phyloP scores from a whole-genome alignment of 2,888 invertebrate species.

The Yponomeuta malinellus region DNA sequence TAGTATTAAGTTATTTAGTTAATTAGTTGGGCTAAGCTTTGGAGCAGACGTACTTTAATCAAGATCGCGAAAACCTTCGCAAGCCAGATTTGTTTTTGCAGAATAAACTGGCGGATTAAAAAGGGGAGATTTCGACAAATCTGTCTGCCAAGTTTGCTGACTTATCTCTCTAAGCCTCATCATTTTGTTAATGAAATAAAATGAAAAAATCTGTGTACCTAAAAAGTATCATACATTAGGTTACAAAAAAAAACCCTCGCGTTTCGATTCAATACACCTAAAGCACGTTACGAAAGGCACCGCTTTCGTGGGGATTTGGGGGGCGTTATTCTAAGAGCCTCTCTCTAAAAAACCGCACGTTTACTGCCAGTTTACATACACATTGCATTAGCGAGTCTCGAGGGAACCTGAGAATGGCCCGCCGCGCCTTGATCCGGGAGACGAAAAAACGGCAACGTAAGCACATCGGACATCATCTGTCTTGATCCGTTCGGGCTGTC shows the following conservation, averaged over 20 bases:
- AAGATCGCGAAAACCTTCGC: neutral
- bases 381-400: neutral
- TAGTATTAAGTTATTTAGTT: too few species aligned
- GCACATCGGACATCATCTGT: constrained; percentile 33
- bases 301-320: constrained; percentile 20
- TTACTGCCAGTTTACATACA: neutral
- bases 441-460: constrained; percentile 36
- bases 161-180: neutral
- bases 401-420: neutral
- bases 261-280: constrained; percentile 13
- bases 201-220: neutral
- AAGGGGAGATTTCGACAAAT: neutral
- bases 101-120: neutral
- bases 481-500: constrained; percentile 37
- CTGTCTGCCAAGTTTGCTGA: constrained; percentile 5
- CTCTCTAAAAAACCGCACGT: neutral
- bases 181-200: neutral
- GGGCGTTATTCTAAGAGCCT: neutral
- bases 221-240: neutral
- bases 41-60: neutral
- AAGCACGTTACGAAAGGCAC: constrained; percentile 24
- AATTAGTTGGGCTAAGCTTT: too few species aligned
- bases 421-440: constrained; percentile 17
- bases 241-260: constrained; percentile 1
- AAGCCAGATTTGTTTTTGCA: neutral